A percentile compares a stretch with the other conserved stretches of the same genome.
phyloP scores from a whole-genome alignment of 2,113 vertebrate species.

The Xiphophorus maculatus region DNA sequence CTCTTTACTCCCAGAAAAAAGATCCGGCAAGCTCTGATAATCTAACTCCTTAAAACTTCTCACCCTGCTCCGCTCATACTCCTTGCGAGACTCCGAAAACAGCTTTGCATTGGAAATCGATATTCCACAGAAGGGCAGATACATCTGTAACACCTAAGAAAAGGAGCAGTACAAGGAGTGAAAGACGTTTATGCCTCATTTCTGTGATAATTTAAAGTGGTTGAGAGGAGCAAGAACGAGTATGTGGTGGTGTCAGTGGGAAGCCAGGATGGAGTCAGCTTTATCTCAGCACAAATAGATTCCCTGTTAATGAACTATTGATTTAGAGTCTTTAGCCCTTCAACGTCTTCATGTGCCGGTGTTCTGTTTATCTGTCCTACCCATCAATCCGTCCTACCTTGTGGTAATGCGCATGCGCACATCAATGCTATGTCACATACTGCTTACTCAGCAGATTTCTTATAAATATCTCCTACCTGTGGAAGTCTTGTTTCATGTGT shows the following conservation, averaged over 20 bases:
- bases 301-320: constrained; percentile 56
- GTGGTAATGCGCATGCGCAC: too few species aligned
- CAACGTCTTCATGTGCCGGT: constrained; percentile 9
- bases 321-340: constrained; percentile 18
- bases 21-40: background rate
- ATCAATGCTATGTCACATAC: too few species aligned
- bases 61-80: constrained; percentile 81
- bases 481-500: too few species aligned
- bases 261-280: constrained; percentile 13
- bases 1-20: background rate
- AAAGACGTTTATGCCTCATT: background rate
- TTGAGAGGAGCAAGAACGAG: background rate
- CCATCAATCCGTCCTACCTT: too few species aligned
- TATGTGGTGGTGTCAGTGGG: background rate
- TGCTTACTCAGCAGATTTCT: too few species aligned
- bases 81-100: constrained; percentile 82
- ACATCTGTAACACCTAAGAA: constrained; percentile 81
- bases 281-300: constrained; percentile 27
- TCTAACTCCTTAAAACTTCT: constrained; percentile 45
- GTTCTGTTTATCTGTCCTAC: too few species aligned
- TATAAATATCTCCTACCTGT: too few species aligned
- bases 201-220: background rate
- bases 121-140: constrained; percentile 82
- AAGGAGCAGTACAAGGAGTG: constrained; percentile 1
- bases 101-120: constrained; percentile 81